Evolutionary conservation across 2,113 vertebrate species (phyloP).

Genomic region (Neotoma lepida): DNA sequence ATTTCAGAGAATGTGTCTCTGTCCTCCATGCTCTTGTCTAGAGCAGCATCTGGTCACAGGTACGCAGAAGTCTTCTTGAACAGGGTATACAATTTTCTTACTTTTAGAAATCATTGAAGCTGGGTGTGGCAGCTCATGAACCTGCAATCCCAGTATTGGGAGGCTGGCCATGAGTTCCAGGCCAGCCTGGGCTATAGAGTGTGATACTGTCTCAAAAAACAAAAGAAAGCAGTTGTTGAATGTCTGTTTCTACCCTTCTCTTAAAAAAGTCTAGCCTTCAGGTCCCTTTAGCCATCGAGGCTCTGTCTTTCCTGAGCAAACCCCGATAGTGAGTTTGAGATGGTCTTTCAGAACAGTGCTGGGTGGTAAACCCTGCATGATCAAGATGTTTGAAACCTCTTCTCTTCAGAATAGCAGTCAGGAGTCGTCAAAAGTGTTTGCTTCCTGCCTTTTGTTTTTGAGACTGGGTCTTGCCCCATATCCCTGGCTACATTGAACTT

Average conservation of each 20-base stretch:
- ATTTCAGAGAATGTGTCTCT: constrained; percentile 21
- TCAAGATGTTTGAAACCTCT: not conserved
- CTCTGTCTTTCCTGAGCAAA: not conserved
- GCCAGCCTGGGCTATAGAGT: not conserved
- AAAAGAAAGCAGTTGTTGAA: not conserved
- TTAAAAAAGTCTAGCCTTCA: not conserved
- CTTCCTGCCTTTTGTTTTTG: not conserved
- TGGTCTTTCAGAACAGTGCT: not conserved
- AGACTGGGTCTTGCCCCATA: not conserved
- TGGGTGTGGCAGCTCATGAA: not conserved
- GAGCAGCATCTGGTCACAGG: not conserved
- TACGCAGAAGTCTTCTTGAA: not conserved
- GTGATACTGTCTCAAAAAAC: not conserved
- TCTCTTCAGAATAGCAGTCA: not conserved
- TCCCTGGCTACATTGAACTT: not conserved
- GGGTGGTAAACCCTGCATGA: not conserved
- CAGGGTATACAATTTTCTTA: not conserved
- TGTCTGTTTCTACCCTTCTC: not conserved
- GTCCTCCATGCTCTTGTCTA: not conserved
- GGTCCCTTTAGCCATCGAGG: not conserved
- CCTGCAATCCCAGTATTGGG: not conserved
- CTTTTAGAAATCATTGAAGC: not conserved
- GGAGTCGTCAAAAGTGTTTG: not conserved
- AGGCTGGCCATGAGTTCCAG: not conserved
- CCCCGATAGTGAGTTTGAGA: not conserved